These are phyloP conservation scores for Drosophila planitibia DNA, from an alignment of 2,888 invertebrate species.

Conservation along the genomic window DNA sequence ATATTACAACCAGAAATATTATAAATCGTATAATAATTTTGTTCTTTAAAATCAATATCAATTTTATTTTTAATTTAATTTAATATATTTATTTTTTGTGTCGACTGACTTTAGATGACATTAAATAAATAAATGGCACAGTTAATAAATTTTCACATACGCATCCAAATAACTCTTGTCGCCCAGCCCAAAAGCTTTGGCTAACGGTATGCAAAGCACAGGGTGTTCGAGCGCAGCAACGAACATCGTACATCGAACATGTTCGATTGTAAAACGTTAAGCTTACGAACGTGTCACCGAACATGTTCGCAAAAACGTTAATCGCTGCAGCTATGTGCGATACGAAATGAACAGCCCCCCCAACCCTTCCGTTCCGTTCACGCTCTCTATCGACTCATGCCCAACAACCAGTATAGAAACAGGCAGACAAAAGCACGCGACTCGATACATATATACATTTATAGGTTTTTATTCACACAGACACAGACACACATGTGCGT, in stretches of 20 bases:
- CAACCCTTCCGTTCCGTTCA: background rate
- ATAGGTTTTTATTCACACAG: background rate
- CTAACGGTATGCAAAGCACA: background rate
- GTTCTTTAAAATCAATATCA: background rate
- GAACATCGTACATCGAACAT: background rate
- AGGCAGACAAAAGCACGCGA: conserved; percentile 4
- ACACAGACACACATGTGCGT: background rate
- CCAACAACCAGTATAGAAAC: background rate
- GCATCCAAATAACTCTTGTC: background rate
- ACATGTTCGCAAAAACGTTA: background rate
- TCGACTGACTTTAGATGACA: background rate
- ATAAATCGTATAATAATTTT: background rate
- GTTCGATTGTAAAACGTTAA: background rate
- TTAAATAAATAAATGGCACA: background rate
- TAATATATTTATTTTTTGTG: background rate
- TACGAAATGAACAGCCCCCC: background rate
- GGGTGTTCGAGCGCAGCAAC: background rate
- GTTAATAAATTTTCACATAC: too few relatives aligned
- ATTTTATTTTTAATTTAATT: background rate
- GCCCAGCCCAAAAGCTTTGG: background rate
- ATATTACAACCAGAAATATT: background rate
- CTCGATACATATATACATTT: conserved; percentile 7
- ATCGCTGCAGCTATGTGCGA: background rate
- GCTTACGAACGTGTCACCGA: background rate
- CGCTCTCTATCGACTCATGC: background rate